Evolutionary conservation across 2,113 vertebrate species (phyloP).

Genomic region (Mobula birostris): DNA sequence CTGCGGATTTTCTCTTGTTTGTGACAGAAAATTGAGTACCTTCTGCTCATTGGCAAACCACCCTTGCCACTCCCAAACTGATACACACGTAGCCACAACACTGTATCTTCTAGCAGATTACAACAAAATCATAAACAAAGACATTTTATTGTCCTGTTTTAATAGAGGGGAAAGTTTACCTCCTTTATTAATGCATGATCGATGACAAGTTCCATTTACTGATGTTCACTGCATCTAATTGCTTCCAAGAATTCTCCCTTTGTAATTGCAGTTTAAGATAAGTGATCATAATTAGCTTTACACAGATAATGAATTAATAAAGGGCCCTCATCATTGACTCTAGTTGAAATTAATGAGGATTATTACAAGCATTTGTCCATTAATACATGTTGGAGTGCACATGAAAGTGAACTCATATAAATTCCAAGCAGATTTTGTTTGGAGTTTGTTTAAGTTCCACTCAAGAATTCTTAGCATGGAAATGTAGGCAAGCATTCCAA

Average conservation of each 20-base stretch:
- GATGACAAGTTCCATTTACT: not conserved
- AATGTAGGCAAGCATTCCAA: too few relatives aligned
- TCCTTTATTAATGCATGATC: not conserved
- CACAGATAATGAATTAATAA: not conserved
- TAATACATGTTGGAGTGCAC: not conserved
- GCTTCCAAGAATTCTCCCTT: not conserved
- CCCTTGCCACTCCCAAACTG: not conserved
- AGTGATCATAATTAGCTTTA: not conserved
- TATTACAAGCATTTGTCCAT: not conserved
- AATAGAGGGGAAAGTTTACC: not conserved
- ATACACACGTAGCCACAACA: not conserved
- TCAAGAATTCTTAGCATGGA: too few relatives aligned
- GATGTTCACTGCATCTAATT: not conserved
- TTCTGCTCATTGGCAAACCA: too few relatives aligned
- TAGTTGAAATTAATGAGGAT: not conserved
- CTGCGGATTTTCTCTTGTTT: too few relatives aligned
- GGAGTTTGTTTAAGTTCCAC: too few relatives aligned
- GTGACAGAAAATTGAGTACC: too few relatives aligned
- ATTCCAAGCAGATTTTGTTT: too few relatives aligned
- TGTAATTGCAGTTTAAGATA: not conserved
- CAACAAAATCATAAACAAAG: too few relatives aligned
- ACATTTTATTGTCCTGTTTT: too few relatives aligned
- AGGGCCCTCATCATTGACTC: not conserved
- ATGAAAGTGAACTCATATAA: not conserved
- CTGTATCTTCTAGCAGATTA: not conserved